These are phyloP conservation scores for Plotosus lineatus DNA, from an alignment of 2,113 vertebrate genomes.

Conservation along the genomic window DNA sequence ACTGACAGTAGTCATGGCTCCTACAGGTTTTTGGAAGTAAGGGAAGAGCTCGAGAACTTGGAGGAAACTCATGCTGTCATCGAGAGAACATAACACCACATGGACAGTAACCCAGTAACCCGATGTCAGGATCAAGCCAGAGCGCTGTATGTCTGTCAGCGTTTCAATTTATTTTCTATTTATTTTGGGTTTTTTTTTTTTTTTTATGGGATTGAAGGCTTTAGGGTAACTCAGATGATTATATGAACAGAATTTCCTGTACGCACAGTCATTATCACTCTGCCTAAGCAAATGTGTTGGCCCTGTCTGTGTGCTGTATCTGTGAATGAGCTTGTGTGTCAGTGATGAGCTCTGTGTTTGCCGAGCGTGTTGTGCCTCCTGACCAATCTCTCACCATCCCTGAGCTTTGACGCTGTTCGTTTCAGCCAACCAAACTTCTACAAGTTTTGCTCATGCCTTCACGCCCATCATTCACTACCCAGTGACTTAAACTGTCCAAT, in stretches of 20 bases:
- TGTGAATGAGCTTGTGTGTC: constrained; percentile 50
- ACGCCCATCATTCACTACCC: constrained; percentile 20
- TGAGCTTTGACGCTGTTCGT: constrained; percentile 47
- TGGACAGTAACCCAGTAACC: neutral
- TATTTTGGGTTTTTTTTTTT: neutral
- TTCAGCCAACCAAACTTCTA: constrained; percentile 47
- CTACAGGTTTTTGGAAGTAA: neutral
- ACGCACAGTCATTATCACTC: constrained; percentile 26
- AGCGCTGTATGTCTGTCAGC: neutral
- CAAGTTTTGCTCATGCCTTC: constrained; percentile 32
- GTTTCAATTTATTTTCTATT: neutral
- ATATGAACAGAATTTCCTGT: neutral
- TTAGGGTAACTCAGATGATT: neutral
- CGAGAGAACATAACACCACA: neutral
- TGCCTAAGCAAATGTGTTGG: neutral
- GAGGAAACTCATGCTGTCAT: neutral
- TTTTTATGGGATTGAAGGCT: no score
- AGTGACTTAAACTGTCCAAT: constrained; percentile 15
- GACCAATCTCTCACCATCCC: constrained; percentile 36
- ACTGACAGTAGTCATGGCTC: neutral
- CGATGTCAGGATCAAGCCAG: neutral
- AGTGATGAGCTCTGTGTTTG: constrained; percentile 47
- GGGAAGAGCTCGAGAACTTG: neutral
- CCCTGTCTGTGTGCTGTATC: constrained; percentile 23
- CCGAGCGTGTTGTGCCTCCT: constrained; percentile 15